Conservation (phyloP, 2,797 vertebrate species). For the Nothura maculosa region DNA sequence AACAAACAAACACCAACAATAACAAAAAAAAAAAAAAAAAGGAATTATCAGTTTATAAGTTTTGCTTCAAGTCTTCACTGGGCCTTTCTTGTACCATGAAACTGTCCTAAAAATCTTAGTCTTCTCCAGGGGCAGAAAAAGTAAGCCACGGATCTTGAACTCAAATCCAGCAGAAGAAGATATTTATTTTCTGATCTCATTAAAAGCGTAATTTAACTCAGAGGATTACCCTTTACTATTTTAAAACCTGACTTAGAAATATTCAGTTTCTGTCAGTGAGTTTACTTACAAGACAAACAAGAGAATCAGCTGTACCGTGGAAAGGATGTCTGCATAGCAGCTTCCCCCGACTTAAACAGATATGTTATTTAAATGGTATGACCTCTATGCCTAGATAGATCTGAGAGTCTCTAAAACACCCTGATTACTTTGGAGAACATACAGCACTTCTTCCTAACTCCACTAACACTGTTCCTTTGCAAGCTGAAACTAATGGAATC, state of each 20-base stretch:
- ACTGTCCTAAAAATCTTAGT: not conserved
- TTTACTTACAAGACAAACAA: not conserved
- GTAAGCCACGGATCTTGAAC: not conserved
- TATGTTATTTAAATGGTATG: not conserved
- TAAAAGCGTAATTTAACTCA: not conserved
- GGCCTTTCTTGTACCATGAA: not conserved
- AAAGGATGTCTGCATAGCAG: not conserved
- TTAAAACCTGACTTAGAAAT: not conserved
- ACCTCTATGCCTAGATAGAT: not conserved
- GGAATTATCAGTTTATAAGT: not conserved
- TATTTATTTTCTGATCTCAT: not conserved
- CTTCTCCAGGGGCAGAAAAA: conserved; percentile 11
- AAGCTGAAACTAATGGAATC: not conserved
- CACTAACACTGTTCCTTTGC: not conserved
- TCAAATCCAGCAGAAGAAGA: not conserved
- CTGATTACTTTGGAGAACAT: not conserved
- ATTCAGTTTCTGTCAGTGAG: not conserved
- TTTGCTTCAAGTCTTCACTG: not conserved
- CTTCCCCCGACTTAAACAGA: not conserved
- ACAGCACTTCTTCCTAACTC: not conserved
- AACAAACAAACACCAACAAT: not conserved
- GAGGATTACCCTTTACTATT: not conserved
- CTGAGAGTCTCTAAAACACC: not conserved
- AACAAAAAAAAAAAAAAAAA: too few relatives aligned
- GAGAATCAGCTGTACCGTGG: not conserved